These are phyloP conservation scores for Sepioteuthis lessoniana DNA, from an alignment of 2,888 invertebrate species.

Conservation along the genomic window DNA sequence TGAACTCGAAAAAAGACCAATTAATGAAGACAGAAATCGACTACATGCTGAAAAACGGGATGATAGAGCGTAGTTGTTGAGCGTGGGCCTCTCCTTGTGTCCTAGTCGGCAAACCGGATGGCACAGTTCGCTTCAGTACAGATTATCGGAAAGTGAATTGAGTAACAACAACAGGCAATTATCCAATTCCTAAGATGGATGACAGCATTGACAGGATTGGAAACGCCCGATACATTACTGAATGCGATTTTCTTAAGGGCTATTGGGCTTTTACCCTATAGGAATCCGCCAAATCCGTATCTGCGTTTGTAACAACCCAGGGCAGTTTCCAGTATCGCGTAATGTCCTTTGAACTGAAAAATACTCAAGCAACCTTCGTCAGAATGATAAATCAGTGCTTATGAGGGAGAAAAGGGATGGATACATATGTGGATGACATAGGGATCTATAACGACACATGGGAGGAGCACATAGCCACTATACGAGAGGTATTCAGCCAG, in stretches of 20 bases:
- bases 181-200: conserved; percentile 52
- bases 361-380: conserved; percentile 49
- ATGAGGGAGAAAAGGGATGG: neutral
- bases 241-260: conserved; percentile 55
- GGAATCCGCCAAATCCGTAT: conserved; percentile 51
- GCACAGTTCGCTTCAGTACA: conserved; percentile 38
- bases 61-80: conserved; percentile 55
- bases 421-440: conserved; percentile 48
- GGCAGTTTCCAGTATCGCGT: conserved; percentile 51
- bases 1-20: conserved; percentile 50
- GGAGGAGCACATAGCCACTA: conserved; percentile 45
- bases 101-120: conserved; percentile 41
- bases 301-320: conserved; percentile 51
- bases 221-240: conserved; percentile 51
- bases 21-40: conserved; percentile 53
- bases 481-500: neutral
- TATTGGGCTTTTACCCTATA: conserved; percentile 52
- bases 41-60: conserved; percentile 58
- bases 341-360: conserved; percentile 52
- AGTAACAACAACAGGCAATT: conserved; percentile 52
- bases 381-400: conserved; percentile 48
- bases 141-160: conserved; percentile 52
- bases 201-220: conserved; percentile 54
- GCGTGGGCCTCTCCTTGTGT: conserved; percentile 49
- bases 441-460: conserved; percentile 45